Base-by-base conservation (phyloP, 2,797 vertebrate genomes). In the Neosilurus hyrtlii region DNA sequence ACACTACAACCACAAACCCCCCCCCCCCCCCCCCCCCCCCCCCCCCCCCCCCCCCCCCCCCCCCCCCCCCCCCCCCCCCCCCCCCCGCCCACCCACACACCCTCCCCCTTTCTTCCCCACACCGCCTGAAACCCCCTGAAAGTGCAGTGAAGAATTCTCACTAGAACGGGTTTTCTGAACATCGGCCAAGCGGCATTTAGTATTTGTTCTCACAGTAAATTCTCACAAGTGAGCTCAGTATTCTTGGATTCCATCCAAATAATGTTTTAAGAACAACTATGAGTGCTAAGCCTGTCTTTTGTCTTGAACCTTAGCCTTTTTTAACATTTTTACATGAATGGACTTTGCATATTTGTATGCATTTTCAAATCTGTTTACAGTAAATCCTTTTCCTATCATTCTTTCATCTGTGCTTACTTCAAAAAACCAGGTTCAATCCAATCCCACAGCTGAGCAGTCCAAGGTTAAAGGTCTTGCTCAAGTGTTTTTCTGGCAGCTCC, bases 71-170 rank as follows among this genome's bases (percentile, higher is more conserved):
- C 43, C 8, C 43, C 43, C n/a, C n/a, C 30, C 30, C 30, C 30
- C 30, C 30, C 30, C 30, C 30, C 30, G 2, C 30, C 1, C 30
- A 30, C 30, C 1, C 30, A 30, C 30, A 30, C 43, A 43, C 43
- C 8, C 43, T 8, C 43, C 43, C 8, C 43, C 43, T 8, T 43
- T 43, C 43, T 8, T 43, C 43, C 43, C 43, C 43, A 43, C 43
- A 43, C 82, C 35, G 10, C 71, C 35, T 16, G 15, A 65, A 65
- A 49, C 26, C 22, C 37, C 61, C 35, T 26, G 2, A 74, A 84
- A 84, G 35, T 66, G 9, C 62, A 20, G 52, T 20, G 62, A 82
- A 81, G 65, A 57, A 81, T 84, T 85, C 75, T 70, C 66, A 51
- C 68, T 16, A 22, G 63, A 79, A 66, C 62, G 18, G 15, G 0